Conservation (phyloP, 92 coral and sea anemone species). For the Pocillopora grandis region DNA sequence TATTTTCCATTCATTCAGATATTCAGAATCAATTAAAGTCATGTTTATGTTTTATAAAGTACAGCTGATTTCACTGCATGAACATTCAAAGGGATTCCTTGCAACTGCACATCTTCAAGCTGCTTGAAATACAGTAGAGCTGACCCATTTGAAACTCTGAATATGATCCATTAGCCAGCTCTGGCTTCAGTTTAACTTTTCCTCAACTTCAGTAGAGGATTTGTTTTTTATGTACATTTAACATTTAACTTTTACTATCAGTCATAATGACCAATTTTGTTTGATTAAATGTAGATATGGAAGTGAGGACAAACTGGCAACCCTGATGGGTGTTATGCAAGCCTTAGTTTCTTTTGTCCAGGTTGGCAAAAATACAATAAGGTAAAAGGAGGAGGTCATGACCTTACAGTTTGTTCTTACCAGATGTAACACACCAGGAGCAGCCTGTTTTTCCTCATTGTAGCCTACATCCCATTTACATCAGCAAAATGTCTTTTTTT, state of each 20-base stretch:
- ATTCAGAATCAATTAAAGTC: no score
- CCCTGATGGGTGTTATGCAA: constrained; percentile 99
- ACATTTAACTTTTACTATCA: neutral
- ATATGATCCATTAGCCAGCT: neutral
- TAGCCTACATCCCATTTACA: no score
- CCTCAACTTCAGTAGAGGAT: neutral
- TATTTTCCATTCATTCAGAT: no score
- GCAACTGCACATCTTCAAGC: no score
- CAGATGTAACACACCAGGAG: no score
- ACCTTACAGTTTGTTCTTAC: neutral
- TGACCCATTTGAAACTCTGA: neutral
- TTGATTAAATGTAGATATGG: constrained; percentile 61
- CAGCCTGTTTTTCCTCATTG: no score
- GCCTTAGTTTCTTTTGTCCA: constrained; percentile 94
- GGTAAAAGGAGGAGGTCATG: constrained; percentile 42
- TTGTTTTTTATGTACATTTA: neutral
- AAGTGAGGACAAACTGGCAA: constrained; percentile 94
- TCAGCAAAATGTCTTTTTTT: no score
- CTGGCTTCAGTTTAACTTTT: neutral
- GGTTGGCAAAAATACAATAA: constrained; percentile 80
- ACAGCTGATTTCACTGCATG: no score
- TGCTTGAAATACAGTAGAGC: no score
- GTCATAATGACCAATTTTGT: neutral
- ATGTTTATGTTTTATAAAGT: no score
- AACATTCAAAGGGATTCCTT: no score